These are phyloP conservation scores for Xestia xanthographa DNA, from an alignment of 2,888 invertebrate genomes.

Conservation along the genomic window DNA sequence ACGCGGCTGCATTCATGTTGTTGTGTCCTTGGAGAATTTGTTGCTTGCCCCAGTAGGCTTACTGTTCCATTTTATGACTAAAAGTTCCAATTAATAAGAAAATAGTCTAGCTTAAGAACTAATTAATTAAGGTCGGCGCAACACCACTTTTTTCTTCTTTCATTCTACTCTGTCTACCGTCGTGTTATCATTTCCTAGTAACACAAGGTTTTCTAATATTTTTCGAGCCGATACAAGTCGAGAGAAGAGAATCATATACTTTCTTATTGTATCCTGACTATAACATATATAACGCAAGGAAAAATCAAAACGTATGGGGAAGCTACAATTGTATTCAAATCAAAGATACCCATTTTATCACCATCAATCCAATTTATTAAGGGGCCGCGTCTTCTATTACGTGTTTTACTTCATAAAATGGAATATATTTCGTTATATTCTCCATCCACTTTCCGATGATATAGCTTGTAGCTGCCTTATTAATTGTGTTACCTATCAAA, in stretches of 20 bases:
- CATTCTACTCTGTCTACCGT: background rate
- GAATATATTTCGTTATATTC: constrained; percentile 36
- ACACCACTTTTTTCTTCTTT: background rate
- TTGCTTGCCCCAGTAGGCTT: constrained; percentile 7
- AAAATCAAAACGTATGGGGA: constrained; percentile 25
- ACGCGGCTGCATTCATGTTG: constrained; percentile 54
- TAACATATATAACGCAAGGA: background rate
- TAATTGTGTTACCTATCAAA: constrained; percentile 20
- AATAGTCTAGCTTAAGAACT: background rate
- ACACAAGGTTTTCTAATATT: background rate
- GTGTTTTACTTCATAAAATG: constrained; percentile 33
- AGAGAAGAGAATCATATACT: background rate
- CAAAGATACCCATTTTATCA: constrained; percentile 33
- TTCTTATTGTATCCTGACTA: background rate
- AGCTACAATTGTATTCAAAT: constrained; percentile 41
- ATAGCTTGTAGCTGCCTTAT: background rate
- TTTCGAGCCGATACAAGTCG: background rate
- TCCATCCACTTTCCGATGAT: background rate
- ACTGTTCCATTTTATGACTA: constrained; percentile 21
- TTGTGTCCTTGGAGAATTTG: constrained; percentile 55
- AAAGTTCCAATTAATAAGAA: background rate
- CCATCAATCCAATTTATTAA: constrained; percentile 52
- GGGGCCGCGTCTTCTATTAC: constrained; percentile 47
- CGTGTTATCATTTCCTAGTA: no score
- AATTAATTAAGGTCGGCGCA: background rate